These are phyloP conservation scores for Ambastaia sidthimunki DNA, from an alignment of 2,797 vertebrate genomes.

Conservation along the genomic window DNA sequence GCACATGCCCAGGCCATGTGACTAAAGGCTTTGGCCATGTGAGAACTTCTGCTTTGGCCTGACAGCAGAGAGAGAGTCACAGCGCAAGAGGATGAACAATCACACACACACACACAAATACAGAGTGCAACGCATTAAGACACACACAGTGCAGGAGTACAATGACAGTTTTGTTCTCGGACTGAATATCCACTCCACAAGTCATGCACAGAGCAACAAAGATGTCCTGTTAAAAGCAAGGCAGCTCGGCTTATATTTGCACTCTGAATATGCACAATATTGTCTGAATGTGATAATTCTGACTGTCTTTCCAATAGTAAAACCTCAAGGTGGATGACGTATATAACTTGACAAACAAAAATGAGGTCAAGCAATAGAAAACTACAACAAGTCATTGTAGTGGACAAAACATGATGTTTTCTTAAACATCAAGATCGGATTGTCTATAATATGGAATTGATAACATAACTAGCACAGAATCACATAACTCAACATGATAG, in stretches of 20 bases:
- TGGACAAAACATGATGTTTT: too few relatives aligned
- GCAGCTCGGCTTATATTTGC: background rate
- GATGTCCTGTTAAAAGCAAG: background rate
- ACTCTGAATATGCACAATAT: background rate
- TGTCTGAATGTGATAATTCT: background rate
- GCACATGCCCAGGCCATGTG: constrained; percentile 58
- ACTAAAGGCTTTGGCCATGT: constrained; percentile 49
- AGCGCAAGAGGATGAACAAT: constrained; percentile 34
- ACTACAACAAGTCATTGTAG: too few relatives aligned
- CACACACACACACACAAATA: constrained; percentile 23
- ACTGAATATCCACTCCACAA: constrained; percentile 37
- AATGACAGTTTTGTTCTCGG: constrained; percentile 43
- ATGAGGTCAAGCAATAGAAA: too few relatives aligned
- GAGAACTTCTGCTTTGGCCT: constrained; percentile 48
- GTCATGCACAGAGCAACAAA: constrained; percentile 41
- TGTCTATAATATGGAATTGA: background rate
- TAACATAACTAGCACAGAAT: background rate
- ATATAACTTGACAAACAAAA: background rate
- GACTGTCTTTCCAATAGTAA: background rate
- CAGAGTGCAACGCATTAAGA: constrained; percentile 10
- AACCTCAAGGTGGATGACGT: too few relatives aligned
- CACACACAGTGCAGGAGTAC: constrained; percentile 32
- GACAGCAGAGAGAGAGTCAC: constrained; percentile 39
- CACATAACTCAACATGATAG: background rate
- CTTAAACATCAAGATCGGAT: background rate